These are phyloP conservation scores for Tetragonula clypearis DNA, from an alignment of 1,140 invertebrate species.

Conservation along the genomic window DNA sequence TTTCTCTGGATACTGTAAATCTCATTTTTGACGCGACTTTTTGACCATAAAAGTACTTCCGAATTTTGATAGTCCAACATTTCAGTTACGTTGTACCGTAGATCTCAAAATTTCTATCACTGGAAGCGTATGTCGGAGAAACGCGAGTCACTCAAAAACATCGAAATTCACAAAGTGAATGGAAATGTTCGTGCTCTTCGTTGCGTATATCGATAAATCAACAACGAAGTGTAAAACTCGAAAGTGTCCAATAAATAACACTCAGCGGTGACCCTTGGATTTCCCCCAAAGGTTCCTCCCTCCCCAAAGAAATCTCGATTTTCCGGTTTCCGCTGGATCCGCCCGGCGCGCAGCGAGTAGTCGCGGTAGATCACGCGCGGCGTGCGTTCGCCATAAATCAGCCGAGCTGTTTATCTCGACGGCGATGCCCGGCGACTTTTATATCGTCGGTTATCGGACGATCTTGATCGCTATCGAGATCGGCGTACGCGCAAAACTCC, in stretches of 20 bases:
- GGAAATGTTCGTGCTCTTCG: too few species aligned
- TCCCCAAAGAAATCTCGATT: not conserved
- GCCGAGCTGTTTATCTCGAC: constrained; percentile 32
- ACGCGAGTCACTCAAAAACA: too few species aligned
- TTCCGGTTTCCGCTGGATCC: not conserved
- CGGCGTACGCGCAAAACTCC: constrained; percentile 41
- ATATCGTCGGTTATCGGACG: constrained; percentile 26
- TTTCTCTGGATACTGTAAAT: not conserved
- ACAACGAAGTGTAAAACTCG: not conserved
- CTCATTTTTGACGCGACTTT: not conserved
- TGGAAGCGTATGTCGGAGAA: too few species aligned
- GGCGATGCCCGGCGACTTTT: constrained; percentile 30
- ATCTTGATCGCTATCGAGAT: constrained; percentile 44
- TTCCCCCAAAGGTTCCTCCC: not conserved
- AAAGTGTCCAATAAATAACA: not conserved
- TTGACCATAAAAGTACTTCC: too few species aligned
- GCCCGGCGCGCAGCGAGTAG: not conserved
- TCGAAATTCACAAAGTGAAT: too few species aligned
- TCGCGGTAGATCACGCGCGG: constrained; percentile 35
- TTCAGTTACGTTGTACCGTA: too few species aligned
- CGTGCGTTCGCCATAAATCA: constrained; percentile 40
- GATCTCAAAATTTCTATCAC: too few species aligned
- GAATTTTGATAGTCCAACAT: too few species aligned
- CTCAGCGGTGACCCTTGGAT: not conserved
- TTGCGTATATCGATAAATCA: not conserved